Evolutionary conservation across 2,113 vertebrate species (phyloP).

Genomic region (Mus musculus): GRCm39 chr15:26718001-26718500

Average conservation of each 20-base stretch:
- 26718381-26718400: not conserved
- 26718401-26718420: not conserved
- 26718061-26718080: not conserved
- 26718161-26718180: not conserved
- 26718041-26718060: not conserved
- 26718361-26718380: not conserved
- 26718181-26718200: not conserved
- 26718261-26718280: not conserved
- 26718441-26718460: slow-evolving; percentile 55
- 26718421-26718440: slow-evolving; percentile 57
- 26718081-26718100: not conserved
- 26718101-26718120: not conserved
- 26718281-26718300: not conserved
- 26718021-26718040: not conserved
- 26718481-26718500: slow-evolving; percentile 61
- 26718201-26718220: not conserved
- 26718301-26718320: not conserved
- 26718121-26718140: not conserved
- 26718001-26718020: too few relatives aligned
- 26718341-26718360: not conserved
- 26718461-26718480: slow-evolving; percentile 51
- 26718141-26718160: not conserved
- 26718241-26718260: not conserved
- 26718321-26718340: not conserved
- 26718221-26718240: not conserved